Percentiles rank a stretch among this genome's conserved stretches.
These are phyloP conservation scores for Nipponacmea schrenckii DNA, from an alignment of 2,888 invertebrate genomes.

Conservation along the genomic window DNA sequence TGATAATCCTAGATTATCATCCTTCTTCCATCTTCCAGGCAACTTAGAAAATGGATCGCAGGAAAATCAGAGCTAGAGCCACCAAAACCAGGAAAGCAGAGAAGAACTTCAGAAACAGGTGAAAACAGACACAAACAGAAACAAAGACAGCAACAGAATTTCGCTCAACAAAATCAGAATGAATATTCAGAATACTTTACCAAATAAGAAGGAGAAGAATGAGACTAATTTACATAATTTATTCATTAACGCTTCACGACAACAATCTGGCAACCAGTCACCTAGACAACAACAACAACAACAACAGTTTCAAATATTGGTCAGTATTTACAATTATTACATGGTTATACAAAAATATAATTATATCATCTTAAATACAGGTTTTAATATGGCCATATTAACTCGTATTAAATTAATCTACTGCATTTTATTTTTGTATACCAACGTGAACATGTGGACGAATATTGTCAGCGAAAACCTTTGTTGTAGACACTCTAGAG, in stretches of 20 bases:
- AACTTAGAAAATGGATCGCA: slow-evolving; percentile 43
- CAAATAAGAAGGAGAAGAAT: slow-evolving; percentile 26
- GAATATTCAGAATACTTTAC: slow-evolving; percentile 49
- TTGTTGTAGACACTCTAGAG: too few relatives aligned
- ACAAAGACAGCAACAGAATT: slow-evolving; percentile 43
- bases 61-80: slow-evolving; percentile 4
- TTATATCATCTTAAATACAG: too few relatives aligned
- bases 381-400: too few relatives aligned
- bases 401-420: too few relatives aligned
- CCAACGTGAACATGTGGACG: too few relatives aligned
- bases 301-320: slow-evolving; percentile 43
- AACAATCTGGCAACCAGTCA: slow-evolving; percentile 27
- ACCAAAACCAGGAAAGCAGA: slow-evolving; percentile 9
- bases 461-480: too few relatives aligned
- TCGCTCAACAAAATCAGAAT: slow-evolving; percentile 46
- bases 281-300: slow-evolving; percentile 32
- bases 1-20: too few relatives aligned
- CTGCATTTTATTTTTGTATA: too few relatives aligned
- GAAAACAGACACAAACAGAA: slow-evolving; percentile 11
- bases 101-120: slow-evolving; percentile 15
- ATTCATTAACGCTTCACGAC: not conserved
- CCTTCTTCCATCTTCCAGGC: slow-evolving; percentile 21
- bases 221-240: slow-evolving; percentile 4
- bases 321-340: slow-evolving; percentile 22
- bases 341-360: too few relatives aligned